These are phyloP conservation scores for Copsychus sechellarum DNA, from an alignment of 2,113 vertebrate species.

Conservation along the genomic window DNA sequence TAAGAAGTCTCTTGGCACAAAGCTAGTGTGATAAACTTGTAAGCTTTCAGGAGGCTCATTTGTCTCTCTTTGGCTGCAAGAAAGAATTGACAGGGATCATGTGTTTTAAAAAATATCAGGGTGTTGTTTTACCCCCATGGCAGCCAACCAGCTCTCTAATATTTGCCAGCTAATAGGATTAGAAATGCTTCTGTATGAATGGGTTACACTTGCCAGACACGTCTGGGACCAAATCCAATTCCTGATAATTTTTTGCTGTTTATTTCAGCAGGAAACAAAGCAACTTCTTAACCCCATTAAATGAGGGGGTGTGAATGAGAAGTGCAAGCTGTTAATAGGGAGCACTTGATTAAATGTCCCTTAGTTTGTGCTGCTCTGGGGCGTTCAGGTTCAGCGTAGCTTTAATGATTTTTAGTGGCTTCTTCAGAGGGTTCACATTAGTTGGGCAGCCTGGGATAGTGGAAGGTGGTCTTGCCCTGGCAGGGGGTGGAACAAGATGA, in stretches of 20 bases:
- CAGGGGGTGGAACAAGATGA: background rate
- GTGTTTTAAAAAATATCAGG: background rate
- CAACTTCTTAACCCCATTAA: background rate
- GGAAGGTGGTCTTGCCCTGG: background rate
- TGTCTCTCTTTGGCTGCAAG: background rate
- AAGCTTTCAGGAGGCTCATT: background rate
- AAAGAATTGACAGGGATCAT: background rate
- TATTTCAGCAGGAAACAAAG: background rate
- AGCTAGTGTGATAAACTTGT: background rate
- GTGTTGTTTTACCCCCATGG: background rate
- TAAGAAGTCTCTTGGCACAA: background rate
- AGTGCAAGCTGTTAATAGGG: background rate
- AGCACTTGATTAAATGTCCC: background rate
- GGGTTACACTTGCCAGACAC: background rate
- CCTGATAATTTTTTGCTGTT: background rate
- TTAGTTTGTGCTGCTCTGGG: background rate
- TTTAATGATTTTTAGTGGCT: background rate
- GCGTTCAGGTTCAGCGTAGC: background rate
- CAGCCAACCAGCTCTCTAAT: background rate
- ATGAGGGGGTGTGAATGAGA: background rate
- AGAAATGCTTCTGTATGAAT: background rate
- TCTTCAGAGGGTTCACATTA: background rate
- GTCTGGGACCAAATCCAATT: background rate
- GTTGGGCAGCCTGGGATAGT: background rate
- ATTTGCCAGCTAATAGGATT: constrained; percentile 19